Percentiles rank a stretch among this genome's conserved stretches.
These are phyloP conservation scores for Diplogasteroides magnus DNA, from an alignment of 1,140 invertebrate genomes.

Conservation along the genomic window DNA sequence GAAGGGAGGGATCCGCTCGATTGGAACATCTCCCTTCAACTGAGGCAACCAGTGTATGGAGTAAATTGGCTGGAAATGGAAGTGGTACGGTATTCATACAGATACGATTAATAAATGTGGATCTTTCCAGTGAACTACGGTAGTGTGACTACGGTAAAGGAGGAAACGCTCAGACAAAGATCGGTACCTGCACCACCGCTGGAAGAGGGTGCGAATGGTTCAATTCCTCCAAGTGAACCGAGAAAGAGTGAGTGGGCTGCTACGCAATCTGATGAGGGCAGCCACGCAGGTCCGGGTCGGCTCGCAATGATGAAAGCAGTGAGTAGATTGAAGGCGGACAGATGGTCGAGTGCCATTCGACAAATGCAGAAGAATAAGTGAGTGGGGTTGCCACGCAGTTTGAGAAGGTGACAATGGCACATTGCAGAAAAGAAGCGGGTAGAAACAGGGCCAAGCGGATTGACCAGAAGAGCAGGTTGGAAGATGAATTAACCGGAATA, in stretches of 20 bases:
- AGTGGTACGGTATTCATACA: neutral
- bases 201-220: neutral
- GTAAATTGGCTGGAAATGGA: conserved; percentile 3
- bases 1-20: conserved; percentile 13
- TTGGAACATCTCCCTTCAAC: conserved; percentile 12
- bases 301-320: conserved; percentile 10
- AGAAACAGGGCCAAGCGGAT: conserved; percentile 39
- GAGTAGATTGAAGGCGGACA: conserved; percentile 17
- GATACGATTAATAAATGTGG: neutral
- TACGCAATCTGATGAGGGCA: neutral
- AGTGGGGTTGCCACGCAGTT: conserved; percentile 6
- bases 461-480: conserved; percentile 36
- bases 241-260: conserved; percentile 4
- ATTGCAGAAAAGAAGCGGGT: conserved; percentile 35
- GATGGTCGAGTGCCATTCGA: conserved; percentile 30
- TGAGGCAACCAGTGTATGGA: conserved; percentile 7
- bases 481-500: too few species aligned
- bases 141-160: neutral
- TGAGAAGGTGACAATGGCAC: neutral
- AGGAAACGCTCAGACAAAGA: neutral
- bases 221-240: neutral
- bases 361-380: conserved; percentile 43
- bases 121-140: conserved; percentile 10
- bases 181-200: neutral
- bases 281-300: neutral